These are phyloP conservation scores for Herpetotheres cachinnans DNA, from an alignment of 2,113 vertebrate species.

Conservation along the genomic window DNA sequence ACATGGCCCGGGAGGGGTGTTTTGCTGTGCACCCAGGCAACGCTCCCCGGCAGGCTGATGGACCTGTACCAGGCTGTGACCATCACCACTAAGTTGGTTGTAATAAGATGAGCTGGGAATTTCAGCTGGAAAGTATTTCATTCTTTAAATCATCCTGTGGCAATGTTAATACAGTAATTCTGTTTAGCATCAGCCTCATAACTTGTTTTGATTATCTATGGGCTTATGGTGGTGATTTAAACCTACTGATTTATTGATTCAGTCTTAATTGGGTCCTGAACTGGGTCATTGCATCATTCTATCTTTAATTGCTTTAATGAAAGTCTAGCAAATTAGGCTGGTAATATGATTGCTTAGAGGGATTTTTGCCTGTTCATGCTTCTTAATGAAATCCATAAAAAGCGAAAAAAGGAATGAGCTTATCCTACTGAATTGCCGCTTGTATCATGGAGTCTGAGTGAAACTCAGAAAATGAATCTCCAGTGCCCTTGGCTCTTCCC, in stretches of 20 bases:
- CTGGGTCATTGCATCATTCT: slow-evolving; percentile 27
- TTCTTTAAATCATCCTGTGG: not conserved
- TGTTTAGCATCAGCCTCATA: not conserved
- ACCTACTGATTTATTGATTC: slow-evolving; percentile 47
- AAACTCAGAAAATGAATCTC: slow-evolving; percentile 8
- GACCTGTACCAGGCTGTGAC: not conserved
- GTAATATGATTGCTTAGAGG: slow-evolving; percentile 25
- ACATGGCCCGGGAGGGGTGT: not conserved
- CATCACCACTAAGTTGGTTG: not conserved
- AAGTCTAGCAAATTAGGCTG: slow-evolving; percentile 37
- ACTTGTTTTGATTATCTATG: slow-evolving; percentile 9
- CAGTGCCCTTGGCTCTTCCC: not conserved
- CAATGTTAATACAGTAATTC: not conserved
- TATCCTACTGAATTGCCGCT: slow-evolving; percentile 20
- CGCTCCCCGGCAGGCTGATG: not conserved
- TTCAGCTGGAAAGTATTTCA: not conserved
- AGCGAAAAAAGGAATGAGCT: slow-evolving; percentile 7
- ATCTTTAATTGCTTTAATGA: slow-evolving; percentile 52
- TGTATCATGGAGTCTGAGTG: not conserved
- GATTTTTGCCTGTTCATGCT: slow-evolving; percentile 17
- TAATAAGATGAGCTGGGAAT: not conserved
- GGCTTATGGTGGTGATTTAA: slow-evolving; percentile 32
- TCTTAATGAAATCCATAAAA: slow-evolving; percentile 44
- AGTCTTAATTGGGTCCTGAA: slow-evolving; percentile 42
- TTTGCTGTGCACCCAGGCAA: not conserved